These are phyloP conservation scores for Heteromurus nitidus DNA, from an alignment of 2,888 invertebrate genomes.

Conservation along the genomic window DNA sequence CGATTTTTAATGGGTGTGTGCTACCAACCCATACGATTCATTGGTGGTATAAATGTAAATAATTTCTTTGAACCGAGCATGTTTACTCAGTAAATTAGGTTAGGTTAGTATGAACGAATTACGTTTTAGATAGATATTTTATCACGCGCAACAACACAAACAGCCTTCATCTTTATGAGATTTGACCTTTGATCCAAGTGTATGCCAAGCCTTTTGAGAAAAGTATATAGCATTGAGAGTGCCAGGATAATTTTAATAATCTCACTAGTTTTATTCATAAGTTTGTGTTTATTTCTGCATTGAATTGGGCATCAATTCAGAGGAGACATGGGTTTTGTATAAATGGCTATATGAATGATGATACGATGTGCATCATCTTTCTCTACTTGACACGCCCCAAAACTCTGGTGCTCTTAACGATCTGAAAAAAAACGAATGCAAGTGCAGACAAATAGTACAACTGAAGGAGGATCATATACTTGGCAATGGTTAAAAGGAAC, in stretches of 20 bases:
- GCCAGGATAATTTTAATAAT: not conserved
- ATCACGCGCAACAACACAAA: constrained; percentile 23
- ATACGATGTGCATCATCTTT: constrained; percentile 11
- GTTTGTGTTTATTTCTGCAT: not conserved
- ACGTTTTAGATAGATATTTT: constrained; percentile 29
- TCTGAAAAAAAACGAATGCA: constrained; percentile 31
- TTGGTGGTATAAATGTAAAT: constrained; percentile 26
- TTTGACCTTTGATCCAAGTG: constrained; percentile 39
- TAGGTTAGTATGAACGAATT: constrained; percentile 33
- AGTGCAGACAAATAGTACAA: too few relatives aligned
- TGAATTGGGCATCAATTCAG: not conserved
- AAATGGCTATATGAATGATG: constrained; percentile 13
- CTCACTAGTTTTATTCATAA: not conserved
- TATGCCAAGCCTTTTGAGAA: not conserved
- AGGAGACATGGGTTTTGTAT: too few relatives aligned
- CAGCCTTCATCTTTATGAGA: constrained; percentile 39
- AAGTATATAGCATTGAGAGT: constrained; percentile 5
- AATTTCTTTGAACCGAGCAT: not conserved
- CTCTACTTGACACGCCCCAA: constrained; percentile 51
- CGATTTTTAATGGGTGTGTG: not conserved
- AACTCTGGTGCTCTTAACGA: constrained; percentile 32
- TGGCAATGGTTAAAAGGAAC: constrained; percentile 27
- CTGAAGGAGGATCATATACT: not conserved
- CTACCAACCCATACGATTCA: constrained; percentile 13
- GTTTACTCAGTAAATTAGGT: constrained; percentile 44